Percentiles rank a stretch among this genome's conserved stretches.
Conservation (phyloP, 2,888 invertebrate genomes). For the Sphaerophoria taeniata region DNA sequence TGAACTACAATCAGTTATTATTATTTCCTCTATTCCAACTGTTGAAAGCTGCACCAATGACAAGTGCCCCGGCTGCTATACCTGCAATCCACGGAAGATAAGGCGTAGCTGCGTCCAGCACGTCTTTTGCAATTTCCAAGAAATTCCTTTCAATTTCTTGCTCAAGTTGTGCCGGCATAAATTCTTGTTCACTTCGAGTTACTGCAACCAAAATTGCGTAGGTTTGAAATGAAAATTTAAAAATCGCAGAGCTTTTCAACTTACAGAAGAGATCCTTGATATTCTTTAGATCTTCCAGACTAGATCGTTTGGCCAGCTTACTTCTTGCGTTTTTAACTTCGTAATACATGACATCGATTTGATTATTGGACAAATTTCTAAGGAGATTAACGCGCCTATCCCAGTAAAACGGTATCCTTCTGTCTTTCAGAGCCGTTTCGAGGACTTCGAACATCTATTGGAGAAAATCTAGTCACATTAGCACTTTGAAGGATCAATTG, state of each 20-base stretch:
- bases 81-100: constrained; percentile 1
- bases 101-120: neutral
- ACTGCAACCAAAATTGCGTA: neutral
- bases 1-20: neutral
- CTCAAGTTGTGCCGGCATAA: neutral
- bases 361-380: neutral
- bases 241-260: neutral
- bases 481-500: neutral
- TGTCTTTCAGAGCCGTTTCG: neutral
- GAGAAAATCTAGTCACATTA: neutral
- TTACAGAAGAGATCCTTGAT: constrained; percentile 42
- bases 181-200: neutral
- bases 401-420: constrained; percentile 40
- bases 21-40: neutral
- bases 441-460: constrained; percentile 49
- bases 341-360: constrained; percentile 32
- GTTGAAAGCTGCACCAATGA: neutral
- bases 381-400: constrained; percentile 36
- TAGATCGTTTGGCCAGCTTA: neutral
- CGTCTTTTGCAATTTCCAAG: constrained; percentile 6
- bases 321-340: constrained; percentile 30
- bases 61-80: neutral
- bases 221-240: neutral
- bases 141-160: constrained; percentile 5
- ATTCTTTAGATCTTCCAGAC: neutral